phyloP scores from a whole-genome alignment of 2,888 invertebrate species.

The Aradus depressus region DNA sequence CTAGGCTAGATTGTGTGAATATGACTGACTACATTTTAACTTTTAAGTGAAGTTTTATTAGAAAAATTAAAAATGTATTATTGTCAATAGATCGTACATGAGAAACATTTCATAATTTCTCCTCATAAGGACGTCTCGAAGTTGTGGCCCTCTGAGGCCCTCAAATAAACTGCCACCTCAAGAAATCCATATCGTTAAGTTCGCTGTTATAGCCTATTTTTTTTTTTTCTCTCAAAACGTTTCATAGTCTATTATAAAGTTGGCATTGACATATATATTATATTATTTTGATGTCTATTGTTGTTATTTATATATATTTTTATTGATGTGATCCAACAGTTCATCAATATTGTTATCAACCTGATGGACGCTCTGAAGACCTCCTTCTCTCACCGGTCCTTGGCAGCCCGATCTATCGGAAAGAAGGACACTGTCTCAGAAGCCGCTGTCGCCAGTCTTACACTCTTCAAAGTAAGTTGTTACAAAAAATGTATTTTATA shows the following conservation, averaged over 20 bases:
- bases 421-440: conserved; percentile 82
- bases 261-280: neutral
- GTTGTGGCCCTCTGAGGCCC: too few species aligned
- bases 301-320: neutral
- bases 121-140: too few species aligned
- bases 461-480: conserved; percentile 58
- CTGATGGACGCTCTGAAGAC: conserved; percentile 84
- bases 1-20: too few species aligned
- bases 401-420: conserved; percentile 72
- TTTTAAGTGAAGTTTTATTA: too few species aligned
- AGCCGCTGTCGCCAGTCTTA: conserved; percentile 75
- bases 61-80: too few species aligned
- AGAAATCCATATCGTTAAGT: too few species aligned
- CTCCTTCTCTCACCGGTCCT: conserved; percentile 81
- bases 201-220: too few species aligned
- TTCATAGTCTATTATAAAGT: neutral
- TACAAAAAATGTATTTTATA: neutral
- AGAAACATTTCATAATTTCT: too few species aligned
- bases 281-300: neutral
- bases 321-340: conserved; percentile 43
- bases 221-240: too few species aligned
- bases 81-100: too few species aligned
- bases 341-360: conserved; percentile 84
- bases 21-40: too few species aligned
- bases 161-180: too few species aligned